Conservation (phyloP, 2,888 invertebrate genomes). For the Atrina japonica region DNA sequence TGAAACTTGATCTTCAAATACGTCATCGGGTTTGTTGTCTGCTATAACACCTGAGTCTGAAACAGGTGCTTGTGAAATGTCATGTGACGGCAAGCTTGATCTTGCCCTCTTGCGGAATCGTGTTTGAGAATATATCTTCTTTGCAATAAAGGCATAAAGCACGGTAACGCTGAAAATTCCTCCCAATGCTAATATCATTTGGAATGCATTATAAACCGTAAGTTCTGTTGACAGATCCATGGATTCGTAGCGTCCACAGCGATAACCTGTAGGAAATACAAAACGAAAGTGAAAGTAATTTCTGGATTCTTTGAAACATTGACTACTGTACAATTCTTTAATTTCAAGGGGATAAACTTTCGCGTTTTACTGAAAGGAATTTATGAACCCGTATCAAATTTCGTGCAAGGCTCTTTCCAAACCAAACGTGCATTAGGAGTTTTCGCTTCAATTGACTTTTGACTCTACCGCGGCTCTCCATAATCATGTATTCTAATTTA, state of each 20-base stretch:
- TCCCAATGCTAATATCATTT: constrained; percentile 2
- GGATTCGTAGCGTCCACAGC: constrained; percentile 6
- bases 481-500: too few relatives aligned
- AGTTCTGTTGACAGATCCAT: neutral
- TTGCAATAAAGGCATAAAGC: constrained; percentile 16
- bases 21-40: constrained; percentile 12
- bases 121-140: constrained; percentile 24
- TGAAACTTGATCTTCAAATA: neutral
- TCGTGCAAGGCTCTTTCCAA: too few relatives aligned
- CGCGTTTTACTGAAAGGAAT: too few relatives aligned
- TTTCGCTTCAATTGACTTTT: too few relatives aligned
- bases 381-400: neutral
- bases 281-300: neutral
- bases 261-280: constrained; percentile 2
- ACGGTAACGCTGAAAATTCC: constrained; percentile 17
- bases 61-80: neutral
- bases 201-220: constrained; percentile 20
- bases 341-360: too few relatives aligned
- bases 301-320: neutral
- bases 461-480: too few relatives aligned
- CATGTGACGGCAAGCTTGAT: neutral
- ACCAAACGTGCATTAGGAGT: too few relatives aligned
- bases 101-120: constrained; percentile 14
- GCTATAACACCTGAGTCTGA: constrained; percentile 25
- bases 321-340: too few relatives aligned